Evolutionary conservation across 2,888 invertebrate genomes (phyloP).

Genomic region (Sepiola atlantica): DNA sequence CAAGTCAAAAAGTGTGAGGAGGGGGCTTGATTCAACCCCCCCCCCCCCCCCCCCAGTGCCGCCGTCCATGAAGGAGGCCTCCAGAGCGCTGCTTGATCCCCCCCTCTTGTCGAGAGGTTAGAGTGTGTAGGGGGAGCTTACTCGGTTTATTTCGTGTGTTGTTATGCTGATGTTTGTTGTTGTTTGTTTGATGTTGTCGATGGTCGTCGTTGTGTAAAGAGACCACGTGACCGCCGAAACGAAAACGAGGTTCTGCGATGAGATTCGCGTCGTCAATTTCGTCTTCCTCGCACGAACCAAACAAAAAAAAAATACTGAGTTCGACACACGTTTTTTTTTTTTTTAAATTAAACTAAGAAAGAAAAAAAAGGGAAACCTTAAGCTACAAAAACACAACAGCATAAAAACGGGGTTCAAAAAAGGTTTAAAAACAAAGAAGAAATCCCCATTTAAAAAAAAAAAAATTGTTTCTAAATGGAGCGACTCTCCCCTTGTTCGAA

Average conservation of each 20-base stretch:
- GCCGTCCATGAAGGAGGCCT: no score
- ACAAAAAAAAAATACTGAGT: neutral
- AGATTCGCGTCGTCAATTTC: neutral
- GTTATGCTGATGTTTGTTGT: neutral
- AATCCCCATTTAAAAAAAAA: neutral
- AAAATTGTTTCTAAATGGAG: conserved; percentile 9
- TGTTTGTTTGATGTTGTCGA: neutral
- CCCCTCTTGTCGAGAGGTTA: no score
- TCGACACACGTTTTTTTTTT: neutral
- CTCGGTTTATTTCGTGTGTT: no score
- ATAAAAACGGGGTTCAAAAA: no score
- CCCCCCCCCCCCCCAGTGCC: no score
- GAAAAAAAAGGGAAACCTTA: neutral
- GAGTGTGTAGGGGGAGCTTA: no score
- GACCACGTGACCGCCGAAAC: neutral
- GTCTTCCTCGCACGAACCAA: neutral
- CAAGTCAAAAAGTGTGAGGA: no score
- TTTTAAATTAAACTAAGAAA: neutral
- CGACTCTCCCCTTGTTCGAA: conserved; percentile 34
- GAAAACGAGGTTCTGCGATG: conserved; percentile 44
- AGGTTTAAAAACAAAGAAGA: no score
- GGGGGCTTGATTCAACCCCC: no score
- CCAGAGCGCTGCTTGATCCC: no score
- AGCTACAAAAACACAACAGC: neutral
- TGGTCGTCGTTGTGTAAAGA: neutral